Evolutionary conservation across 2,113 vertebrate species (phyloP), one percentile per base, ranked within the genome.

Genomic region (Piaya cayana): DNA sequence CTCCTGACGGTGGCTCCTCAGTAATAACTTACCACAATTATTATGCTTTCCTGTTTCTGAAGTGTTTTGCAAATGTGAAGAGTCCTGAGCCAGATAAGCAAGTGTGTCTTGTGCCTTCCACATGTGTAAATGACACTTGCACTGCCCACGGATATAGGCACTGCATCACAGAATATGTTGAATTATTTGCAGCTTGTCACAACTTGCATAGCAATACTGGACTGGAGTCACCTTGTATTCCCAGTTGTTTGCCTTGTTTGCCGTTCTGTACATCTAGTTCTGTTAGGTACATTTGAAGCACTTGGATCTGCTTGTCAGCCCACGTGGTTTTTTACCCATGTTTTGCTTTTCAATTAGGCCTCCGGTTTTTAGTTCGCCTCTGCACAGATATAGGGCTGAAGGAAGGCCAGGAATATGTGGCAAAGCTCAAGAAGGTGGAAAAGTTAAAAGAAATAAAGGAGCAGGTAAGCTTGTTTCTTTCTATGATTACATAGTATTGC

Each of bases 371-470:
- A 96, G 99, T 99, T 95, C 98, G 98, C 87, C 98, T 99, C 70
- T 99, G 98, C 96, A 99, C 99, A 80, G 99, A 99, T 96, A 99
- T 99, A 98, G 99, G 98, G 13, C 92, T 99, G 96, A 99, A 99
- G 80, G 99, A 99, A 96, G 98, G 99, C 67, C 99, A 99, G 93
- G 99, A 99, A 53, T 99, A 99, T 82, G 96, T 97, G 89, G 98
- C 98, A 91, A 99, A 98, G 95, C 98, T 99, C 81, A 99, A 99
- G 98, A 99, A 99, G 96, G 96, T 98, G 76, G 99, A 99, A 98
- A 99, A 99, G 98, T 98, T 99, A 96, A 99, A 99, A 97, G 99
- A 99, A 97, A 97, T 99, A 77, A 98, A 97, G 96, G 99, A 99
- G 65, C 99, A 99, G 98, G 99, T 99, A 95, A 81, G 50, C 19